These are phyloP conservation scores for Pardosa pseudoannulata DNA, from an alignment of 2,888 invertebrate genomes.

Conservation along the genomic window DNA sequence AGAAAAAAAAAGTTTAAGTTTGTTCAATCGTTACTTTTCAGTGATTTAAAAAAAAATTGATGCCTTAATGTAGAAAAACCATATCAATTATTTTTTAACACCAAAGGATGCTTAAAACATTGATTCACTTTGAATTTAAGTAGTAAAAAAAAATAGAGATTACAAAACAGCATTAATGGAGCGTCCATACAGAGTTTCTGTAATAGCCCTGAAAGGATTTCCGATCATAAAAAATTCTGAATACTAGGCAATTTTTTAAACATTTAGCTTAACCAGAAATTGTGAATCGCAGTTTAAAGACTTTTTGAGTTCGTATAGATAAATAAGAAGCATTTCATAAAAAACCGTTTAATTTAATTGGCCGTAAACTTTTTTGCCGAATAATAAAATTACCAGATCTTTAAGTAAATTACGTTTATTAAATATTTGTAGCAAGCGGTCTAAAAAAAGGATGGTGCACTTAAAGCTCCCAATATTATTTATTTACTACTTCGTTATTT, in stretches of 20 bases:
- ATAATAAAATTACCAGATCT: conserved; percentile 54
- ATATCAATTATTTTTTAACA: too few species aligned
- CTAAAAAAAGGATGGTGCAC: not conserved
- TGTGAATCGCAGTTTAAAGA: not conserved
- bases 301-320: conserved; percentile 11
- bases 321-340: conserved; percentile 21
- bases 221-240: not conserved
- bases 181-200: not conserved
- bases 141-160: too few species aligned
- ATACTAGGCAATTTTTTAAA: not conserved
- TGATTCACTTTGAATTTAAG: too few species aligned
- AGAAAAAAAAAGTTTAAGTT: too few species aligned
- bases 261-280: not conserved
- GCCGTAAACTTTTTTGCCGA: conserved; percentile 36
- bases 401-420: conserved; percentile 51
- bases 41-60: too few species aligned
- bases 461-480: conserved; percentile 10
- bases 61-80: too few species aligned
- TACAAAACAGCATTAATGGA: not conserved
- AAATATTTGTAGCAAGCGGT: conserved; percentile 31
- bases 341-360: conserved; percentile 52
- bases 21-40: too few species aligned
- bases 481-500: conserved; percentile 4
- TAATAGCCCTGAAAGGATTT: not conserved
- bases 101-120: too few species aligned